Conservation (phyloP, 2,797 vertebrate species). For the Ceyx erithaca region DNA sequence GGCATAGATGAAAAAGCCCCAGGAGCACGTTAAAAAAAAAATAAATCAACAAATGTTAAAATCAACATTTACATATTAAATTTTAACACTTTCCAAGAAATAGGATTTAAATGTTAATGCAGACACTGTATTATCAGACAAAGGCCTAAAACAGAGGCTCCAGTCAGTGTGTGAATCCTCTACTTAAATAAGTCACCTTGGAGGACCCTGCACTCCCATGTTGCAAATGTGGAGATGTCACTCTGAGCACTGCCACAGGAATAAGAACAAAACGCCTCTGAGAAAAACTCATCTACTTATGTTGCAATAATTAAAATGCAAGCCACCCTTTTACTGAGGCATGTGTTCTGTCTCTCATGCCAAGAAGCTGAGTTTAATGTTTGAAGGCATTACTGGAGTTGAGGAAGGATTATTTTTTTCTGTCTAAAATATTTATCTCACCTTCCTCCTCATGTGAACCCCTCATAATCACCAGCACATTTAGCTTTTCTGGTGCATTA, state of each 20-base stretch:
- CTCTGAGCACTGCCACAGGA: neutral
- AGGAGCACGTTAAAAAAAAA: neutral
- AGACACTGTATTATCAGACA: neutral
- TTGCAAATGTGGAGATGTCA: neutral
- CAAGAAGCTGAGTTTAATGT: neutral
- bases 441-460: constrained; percentile 1
- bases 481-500: constrained; percentile 2
- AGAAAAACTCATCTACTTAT: neutral
- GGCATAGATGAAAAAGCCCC: constrained; percentile 32
- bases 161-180: neutral
- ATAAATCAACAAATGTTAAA: neutral
- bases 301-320: neutral
- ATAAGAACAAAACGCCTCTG: neutral
- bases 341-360: neutral
- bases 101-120: neutral
- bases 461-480: neutral
- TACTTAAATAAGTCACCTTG: neutral
- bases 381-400: neutral
- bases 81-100: constrained; percentile 58
- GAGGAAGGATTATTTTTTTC: constrained; percentile 13
- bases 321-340: neutral
- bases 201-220: neutral
- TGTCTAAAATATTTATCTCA: constrained; percentile 33
- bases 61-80: neutral
- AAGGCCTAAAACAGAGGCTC: neutral